These are phyloP conservation scores for Itoplectis maculator DNA, from an alignment of 2,888 invertebrate genomes.

Conservation along the genomic window DNA sequence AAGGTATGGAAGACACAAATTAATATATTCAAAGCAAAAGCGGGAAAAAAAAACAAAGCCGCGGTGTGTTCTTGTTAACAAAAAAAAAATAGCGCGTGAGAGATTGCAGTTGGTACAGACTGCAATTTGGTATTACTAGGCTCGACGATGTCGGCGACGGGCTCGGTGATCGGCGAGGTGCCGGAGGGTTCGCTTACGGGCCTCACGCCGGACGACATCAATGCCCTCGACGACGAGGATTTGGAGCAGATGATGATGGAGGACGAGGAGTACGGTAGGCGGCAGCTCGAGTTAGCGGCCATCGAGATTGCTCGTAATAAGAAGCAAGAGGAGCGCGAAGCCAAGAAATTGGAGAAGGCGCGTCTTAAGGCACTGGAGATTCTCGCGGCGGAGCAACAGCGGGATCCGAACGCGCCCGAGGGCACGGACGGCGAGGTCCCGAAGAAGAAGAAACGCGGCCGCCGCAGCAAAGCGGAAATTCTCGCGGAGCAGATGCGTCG, in stretches of 20 bases:
- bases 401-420: slow-evolving; percentile 79
- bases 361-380: slow-evolving; percentile 82
- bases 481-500: slow-evolving; percentile 83
- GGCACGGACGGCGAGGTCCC: slow-evolving; percentile 81
- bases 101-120: slow-evolving; percentile 28
- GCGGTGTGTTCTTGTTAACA: background rate
- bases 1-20: slow-evolving; percentile 51
- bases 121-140: slow-evolving; percentile 66
- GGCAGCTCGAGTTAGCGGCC: slow-evolving; percentile 85
- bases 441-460: slow-evolving; percentile 83
- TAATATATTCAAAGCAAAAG: background rate
- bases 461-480: slow-evolving; percentile 83
- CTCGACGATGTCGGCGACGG: slow-evolving; percentile 77
- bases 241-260: slow-evolving; percentile 87
- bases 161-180: slow-evolving; percentile 72
- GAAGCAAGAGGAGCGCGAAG: slow-evolving; percentile 82
- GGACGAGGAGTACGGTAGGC: slow-evolving; percentile 87
- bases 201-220: slow-evolving; percentile 80
- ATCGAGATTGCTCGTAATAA: slow-evolving; percentile 82
- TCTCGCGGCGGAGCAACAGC: slow-evolving; percentile 79
- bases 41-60: slow-evolving; percentile 2
- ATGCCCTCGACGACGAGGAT: slow-evolving; percentile 82
- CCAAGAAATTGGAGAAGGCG: slow-evolving; percentile 81
- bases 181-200: slow-evolving; percentile 77
- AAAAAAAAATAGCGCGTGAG: background rate